Evolutionary conservation across 2,113 vertebrate species (phyloP).

Genomic region (Lichenostomus cassidix): DNA sequence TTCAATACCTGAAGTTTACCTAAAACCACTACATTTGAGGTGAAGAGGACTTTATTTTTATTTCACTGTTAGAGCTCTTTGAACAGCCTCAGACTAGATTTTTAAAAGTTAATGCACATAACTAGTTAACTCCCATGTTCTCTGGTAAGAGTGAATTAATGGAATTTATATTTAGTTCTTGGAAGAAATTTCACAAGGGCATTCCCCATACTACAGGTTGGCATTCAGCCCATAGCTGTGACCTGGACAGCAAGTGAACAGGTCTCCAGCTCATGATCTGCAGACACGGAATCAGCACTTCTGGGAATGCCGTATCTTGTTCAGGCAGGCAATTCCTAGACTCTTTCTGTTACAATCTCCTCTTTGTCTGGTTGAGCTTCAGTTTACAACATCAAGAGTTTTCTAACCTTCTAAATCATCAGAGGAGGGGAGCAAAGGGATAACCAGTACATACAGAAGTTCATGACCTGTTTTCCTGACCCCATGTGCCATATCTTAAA

Average conservation of each 20-base stretch:
- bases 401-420: background rate
- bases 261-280: background rate
- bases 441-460: background rate
- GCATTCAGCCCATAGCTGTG: background rate
- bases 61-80: background rate
- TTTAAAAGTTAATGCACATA: background rate
- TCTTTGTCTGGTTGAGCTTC: background rate
- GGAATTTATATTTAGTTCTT: background rate
- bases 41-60: background rate
- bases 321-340: background rate
- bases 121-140: background rate
- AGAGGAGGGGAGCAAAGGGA: background rate
- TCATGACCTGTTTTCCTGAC: background rate
- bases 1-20: background rate
- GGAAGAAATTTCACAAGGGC: background rate
- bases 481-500: background rate
- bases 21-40: background rate
- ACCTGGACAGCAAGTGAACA: fast-evolving
- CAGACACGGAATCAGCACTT: background rate
- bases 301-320: background rate
- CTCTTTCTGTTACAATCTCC: background rate
- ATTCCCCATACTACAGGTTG: background rate
- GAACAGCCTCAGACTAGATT: background rate
- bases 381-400: background rate
- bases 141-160: background rate